A percentile compares a stretch with the other conserved stretches of the same genome.
Evolutionary conservation across 2,113 vertebrate species (phyloP).

Genomic region (Malaclemys terrapin): DNA sequence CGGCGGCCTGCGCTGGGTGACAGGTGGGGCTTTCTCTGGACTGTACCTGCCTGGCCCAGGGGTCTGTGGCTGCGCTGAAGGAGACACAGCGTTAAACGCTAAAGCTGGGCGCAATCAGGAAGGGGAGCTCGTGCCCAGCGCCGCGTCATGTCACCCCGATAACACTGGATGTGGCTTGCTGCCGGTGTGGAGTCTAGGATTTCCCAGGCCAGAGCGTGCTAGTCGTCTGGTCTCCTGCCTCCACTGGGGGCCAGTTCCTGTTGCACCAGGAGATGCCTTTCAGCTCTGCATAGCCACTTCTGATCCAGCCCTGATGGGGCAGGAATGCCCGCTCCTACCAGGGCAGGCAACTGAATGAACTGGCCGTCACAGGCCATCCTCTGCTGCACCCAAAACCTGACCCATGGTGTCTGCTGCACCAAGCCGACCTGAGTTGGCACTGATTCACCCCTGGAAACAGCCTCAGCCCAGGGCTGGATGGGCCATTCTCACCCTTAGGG

Average conservation of each 20-base stretch:
- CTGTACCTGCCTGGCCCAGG: constrained; percentile 90
- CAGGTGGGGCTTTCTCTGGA: constrained; percentile 83
- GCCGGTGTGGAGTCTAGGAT: no score
- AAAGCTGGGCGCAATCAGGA: no score
- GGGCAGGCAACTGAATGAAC: neutral
- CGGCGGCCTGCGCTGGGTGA: constrained; percentile 82
- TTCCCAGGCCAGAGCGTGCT: no score
- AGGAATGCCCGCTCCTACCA: neutral
- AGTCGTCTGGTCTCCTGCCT: neutral
- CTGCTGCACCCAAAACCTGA: neutral
- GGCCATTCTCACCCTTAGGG: neutral
- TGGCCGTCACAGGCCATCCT: neutral
- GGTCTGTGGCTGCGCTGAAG: constrained; percentile 40
- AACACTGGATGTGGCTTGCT: no score
- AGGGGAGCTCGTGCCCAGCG: no score
- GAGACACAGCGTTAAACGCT: neutral
- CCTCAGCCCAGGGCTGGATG: neutral
- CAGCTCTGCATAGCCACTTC: neutral
- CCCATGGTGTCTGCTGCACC: no score
- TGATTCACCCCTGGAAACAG: no score
- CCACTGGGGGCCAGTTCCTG: neutral
- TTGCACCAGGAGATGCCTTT: neutral
- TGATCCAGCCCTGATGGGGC: neutral
- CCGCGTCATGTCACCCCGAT: no score
- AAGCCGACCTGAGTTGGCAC: neutral